A percentile compares a stretch with the other conserved stretches of the same genome.
These are phyloP conservation scores for Edolisoma coerulescens DNA, from an alignment of 2,113 vertebrate genomes.

Conservation along the genomic window DNA sequence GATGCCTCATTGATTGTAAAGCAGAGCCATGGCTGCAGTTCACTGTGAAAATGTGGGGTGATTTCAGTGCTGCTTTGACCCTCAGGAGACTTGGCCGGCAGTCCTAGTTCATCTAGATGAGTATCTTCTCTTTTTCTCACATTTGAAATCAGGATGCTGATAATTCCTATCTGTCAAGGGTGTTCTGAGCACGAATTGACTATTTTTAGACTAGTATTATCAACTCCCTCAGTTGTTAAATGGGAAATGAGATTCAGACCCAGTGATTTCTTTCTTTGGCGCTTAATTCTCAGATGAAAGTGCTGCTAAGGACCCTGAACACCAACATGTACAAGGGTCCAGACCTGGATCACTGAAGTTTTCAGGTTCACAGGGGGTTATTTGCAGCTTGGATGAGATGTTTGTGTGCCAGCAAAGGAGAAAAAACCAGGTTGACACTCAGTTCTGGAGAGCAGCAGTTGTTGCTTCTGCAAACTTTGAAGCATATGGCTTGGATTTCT, in stretches of 20 bases:
- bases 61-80: background rate
- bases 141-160: background rate
- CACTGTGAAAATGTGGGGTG: background rate
- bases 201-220: background rate
- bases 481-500: background rate
- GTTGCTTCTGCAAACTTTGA: background rate
- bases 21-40: background rate
- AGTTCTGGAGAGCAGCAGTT: background rate
- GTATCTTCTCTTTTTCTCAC: background rate
- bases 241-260: background rate
- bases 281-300: background rate
- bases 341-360: background rate
- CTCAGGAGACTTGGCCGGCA: background rate
- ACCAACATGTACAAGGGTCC: background rate
- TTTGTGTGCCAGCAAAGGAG: background rate
- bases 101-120: background rate
- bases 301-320: background rate
- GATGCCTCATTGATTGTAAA: background rate
- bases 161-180: background rate
- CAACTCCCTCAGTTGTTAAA: background rate
- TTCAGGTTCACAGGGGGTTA: background rate
- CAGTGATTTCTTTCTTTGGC: background rate
- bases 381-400: background rate
- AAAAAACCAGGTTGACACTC: background rate
- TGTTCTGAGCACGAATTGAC: background rate